phyloP scores from a whole-genome alignment of 2,113 vertebrate species.

The Rhabdomys dilectus region DNA sequence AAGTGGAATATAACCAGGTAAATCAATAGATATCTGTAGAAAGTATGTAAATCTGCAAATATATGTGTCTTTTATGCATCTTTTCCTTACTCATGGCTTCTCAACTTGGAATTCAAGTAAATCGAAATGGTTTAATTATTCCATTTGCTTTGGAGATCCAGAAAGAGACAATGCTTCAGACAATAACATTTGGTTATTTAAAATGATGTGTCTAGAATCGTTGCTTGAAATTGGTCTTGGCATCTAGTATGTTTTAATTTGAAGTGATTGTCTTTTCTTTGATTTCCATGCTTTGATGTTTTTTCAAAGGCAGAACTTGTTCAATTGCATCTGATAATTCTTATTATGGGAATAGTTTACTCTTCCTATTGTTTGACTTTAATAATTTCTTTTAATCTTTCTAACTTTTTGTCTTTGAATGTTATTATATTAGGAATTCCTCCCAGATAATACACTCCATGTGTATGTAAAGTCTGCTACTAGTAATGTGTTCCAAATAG shows the following conservation, averaged over 20 bases:
- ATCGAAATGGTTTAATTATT: constrained; percentile 62
- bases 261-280: constrained; percentile 48
- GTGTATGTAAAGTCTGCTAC: not conserved
- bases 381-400: not conserved
- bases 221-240: constrained; percentile 43
- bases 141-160: constrained; percentile 56
- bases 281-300: constrained; percentile 26
- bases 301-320: not conserved
- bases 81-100: constrained; percentile 54
- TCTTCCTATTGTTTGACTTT: not conserved
- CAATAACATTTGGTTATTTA: constrained; percentile 48
- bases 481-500: not conserved
- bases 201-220: constrained; percentile 10
- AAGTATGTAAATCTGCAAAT: constrained; percentile 57
- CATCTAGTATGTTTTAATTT: constrained; percentile 40
- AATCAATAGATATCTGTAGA: constrained; percentile 41
- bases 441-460: not conserved
- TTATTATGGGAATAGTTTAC: not conserved
- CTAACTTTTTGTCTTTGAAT: not conserved
- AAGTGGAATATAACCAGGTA: constrained; percentile 55
- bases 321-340: not conserved
- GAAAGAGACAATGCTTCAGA: constrained; percentile 44
- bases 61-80: constrained; percentile 38
- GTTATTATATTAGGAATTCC: too few species aligned
- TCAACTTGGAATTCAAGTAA: constrained; percentile 37